These are phyloP conservation scores for Tridacna crocea DNA, from an alignment of 2,888 invertebrate genomes.

Conservation along the genomic window DNA sequence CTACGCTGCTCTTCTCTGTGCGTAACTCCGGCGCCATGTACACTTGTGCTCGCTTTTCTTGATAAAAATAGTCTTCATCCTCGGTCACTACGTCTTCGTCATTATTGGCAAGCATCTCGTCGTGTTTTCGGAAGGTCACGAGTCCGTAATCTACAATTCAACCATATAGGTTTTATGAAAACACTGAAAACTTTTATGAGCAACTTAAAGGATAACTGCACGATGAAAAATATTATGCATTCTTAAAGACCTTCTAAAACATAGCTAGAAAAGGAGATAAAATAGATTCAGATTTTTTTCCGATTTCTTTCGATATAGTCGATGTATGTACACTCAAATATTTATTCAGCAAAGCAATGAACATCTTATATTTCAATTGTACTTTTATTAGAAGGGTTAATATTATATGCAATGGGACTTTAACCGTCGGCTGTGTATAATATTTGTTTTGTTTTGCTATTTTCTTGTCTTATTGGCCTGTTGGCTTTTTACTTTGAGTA, in stretches of 20 bases:
- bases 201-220: not conserved
- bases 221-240: too few relatives aligned
- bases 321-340: too few relatives aligned
- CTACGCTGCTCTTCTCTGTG: slow-evolving; percentile 4
- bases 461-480: too few relatives aligned
- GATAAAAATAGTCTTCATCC: slow-evolving; percentile 51
- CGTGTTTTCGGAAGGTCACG: slow-evolving; percentile 57
- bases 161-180: not conserved
- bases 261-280: not conserved
- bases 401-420: too few relatives aligned
- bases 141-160: slow-evolving; percentile 72
- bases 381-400: too few relatives aligned
- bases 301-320: too few relatives aligned
- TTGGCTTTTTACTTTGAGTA: too few relatives aligned
- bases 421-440: too few relatives aligned
- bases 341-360: too few relatives aligned
- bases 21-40: slow-evolving; percentile 76
- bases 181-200: not conserved
- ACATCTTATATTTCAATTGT: too few relatives aligned
- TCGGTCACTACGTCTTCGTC: slow-evolving; percentile 51
- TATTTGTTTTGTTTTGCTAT: too few relatives aligned
- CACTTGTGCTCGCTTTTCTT: slow-evolving; percentile 60
- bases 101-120: slow-evolving; percentile 38
- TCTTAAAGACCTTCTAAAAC: too few relatives aligned
- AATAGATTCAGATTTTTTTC: not conserved